Evolutionary conservation across 2,888 invertebrate genomes (phyloP), one percentile per base, ranked within the genome.

Genomic region (Peribatodes rhomboidaria): DNA sequence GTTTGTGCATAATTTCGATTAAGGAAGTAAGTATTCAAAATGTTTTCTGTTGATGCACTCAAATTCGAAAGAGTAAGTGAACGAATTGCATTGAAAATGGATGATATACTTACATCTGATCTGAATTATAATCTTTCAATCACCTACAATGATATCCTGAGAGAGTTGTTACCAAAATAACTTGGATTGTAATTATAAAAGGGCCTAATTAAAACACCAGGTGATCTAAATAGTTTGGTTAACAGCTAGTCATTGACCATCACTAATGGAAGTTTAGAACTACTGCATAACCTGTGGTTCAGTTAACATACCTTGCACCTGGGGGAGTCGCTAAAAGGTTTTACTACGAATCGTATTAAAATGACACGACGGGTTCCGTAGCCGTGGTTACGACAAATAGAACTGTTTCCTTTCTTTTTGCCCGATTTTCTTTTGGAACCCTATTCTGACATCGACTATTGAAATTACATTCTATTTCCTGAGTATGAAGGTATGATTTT

Each of bases 281-380:
- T 39, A 39, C 4, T 3, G 0, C 1, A 3, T 3, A 39, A 39
- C 6, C n/a, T n/a, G 6, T 39, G 39, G 39, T 14, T 8, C 16
- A 7, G 27, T 27, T 27, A 27, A 7, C 6, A 8, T 11, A 18
- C 10, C 42, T 3, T n/a, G 0, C 18, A 10, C 42, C 18, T 20
- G 42, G 57, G 71, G 72, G 72, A 62, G 65, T 60, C 41, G 53
- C 58, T 64, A 66, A 69, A 68, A 74, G 64, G 67, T 70, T 74
- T 52, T 20, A 53, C 52, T 58, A 68, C 71, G 73, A 75, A 73
- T 77, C 75, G 63, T 76, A 74, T 76, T 75, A 76, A 74, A 77
- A 75, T 77, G 62, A 75, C 65, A 64, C 50, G 35, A 1, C 68
- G 58, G 52, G 61, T 58, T 57, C 49, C 49, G 64, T 53, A 14